Percentiles rank a stretch among this genome's conserved stretches.
phyloP scores from a whole-genome alignment of 2,113 vertebrate genomes.

The Oriolus oriolus region DNA sequence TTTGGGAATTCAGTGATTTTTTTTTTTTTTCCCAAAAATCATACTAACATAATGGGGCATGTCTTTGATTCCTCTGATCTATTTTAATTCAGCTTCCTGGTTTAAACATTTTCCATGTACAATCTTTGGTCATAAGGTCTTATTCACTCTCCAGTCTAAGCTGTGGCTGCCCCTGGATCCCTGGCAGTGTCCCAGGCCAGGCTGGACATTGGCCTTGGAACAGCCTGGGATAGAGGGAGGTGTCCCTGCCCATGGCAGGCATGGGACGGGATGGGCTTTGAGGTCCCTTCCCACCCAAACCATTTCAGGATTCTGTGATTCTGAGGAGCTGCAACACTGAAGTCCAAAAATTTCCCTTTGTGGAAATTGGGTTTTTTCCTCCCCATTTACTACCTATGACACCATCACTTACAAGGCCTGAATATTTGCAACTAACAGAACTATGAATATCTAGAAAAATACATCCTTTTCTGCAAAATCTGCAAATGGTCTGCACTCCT shows the following conservation, averaged over 20 bases:
- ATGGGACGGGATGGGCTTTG: not conserved
- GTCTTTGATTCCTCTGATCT: not conserved
- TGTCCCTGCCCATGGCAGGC: not conserved
- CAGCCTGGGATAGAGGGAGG: not conserved
- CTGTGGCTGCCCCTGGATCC: not conserved
- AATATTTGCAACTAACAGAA: not conserved
- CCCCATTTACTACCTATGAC: not conserved
- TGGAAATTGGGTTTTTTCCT: fast-evolving
- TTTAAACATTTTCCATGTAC: not conserved
- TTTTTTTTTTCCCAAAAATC: not conserved
- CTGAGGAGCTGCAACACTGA: not conserved
- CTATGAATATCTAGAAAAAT: not conserved
- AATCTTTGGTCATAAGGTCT: not conserved
- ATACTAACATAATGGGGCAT: not conserved
- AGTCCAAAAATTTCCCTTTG: not conserved
- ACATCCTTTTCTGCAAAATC: not conserved
- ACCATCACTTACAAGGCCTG: not conserved
- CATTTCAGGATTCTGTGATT: not conserved
- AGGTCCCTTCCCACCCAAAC: not conserved
- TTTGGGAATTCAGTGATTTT: not conserved
- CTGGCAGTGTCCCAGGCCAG: not conserved
- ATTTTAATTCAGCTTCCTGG: not conserved
- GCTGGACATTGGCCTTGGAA: not conserved
- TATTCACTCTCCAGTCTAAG: not conserved
- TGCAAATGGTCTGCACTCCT: not conserved